Percentiles rank a stretch among this genome's conserved stretches.
These are phyloP conservation scores for Coluber constrictor DNA, from an alignment of 2,797 vertebrate genomes.

Conservation along the genomic window DNA sequence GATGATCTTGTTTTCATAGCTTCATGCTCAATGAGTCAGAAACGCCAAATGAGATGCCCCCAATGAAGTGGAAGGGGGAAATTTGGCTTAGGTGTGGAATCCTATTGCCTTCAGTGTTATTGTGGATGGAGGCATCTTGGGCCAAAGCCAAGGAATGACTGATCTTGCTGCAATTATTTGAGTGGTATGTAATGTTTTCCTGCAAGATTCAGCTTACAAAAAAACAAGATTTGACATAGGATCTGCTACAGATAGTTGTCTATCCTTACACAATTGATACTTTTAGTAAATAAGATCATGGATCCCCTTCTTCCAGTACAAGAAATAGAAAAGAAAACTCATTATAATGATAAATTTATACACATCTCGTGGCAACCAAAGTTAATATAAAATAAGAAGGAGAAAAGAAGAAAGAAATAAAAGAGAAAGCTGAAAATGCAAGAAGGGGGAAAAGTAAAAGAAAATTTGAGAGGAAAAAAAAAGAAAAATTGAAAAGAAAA, in stretches of 20 bases:
- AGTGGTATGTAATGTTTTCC: not conserved
- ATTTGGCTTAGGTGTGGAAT: not conserved
- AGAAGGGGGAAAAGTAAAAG: not conserved
- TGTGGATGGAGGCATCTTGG: not conserved
- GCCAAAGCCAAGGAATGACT: not conserved
- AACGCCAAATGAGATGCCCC: slow-evolving; percentile 51
- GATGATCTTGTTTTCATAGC: slow-evolving; percentile 35
- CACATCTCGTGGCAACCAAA: not conserved
- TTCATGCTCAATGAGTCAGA: slow-evolving; percentile 30
- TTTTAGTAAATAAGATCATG: not conserved
- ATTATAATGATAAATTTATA: not conserved
- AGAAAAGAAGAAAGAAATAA: not conserved
- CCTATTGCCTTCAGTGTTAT: not conserved
- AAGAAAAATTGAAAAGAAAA: not conserved
- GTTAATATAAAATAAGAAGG: not conserved
- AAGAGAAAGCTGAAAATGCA: not conserved
- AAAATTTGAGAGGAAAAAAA: not conserved
- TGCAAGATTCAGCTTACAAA: not conserved
- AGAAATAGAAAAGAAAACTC: not conserved
- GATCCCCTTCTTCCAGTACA: too few species aligned
- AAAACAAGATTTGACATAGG: not conserved
- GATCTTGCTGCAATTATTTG: not conserved
- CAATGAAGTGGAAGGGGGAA: not conserved
- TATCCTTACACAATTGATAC: not conserved
- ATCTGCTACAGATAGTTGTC: not conserved